Evolutionary conservation across 2,888 invertebrate genomes (phyloP).

Genomic region (Epistrophe grossulariae): DNA sequence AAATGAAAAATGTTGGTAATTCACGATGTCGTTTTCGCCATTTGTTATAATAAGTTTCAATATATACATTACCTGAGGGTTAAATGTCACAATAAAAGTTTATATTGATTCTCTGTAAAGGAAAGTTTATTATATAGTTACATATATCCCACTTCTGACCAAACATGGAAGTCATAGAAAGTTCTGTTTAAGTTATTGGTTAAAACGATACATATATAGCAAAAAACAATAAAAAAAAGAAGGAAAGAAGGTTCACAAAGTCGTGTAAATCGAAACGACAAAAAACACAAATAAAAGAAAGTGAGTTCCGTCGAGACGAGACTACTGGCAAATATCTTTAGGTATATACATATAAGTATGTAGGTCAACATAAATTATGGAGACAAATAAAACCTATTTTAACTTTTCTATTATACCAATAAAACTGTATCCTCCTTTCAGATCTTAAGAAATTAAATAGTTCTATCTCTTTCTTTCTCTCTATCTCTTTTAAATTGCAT

Average conservation of each 20-base stretch:
- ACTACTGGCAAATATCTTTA: neutral
- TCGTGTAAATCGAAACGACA: neutral
- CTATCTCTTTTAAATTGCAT: neutral
- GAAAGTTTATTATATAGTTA: neutral
- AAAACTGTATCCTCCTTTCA: conserved; percentile 6
- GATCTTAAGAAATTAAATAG: neutral
- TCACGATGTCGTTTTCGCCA: conserved; percentile 7
- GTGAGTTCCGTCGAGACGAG: neutral
- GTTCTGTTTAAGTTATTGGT: neutral
- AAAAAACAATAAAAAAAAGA: neutral
- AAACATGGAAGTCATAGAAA: conserved; percentile 14
- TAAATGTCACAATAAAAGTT: conserved; percentile 10
- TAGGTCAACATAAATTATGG: neutral
- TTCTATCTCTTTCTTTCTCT: neutral
- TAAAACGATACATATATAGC: neutral
- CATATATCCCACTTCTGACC: conserved; percentile 7
- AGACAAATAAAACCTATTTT: conserved; percentile 26
- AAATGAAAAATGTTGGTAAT: conserved; percentile 26
- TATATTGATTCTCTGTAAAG: neutral
- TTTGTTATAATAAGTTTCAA: conserved; percentile 1
- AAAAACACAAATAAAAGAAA: neutral
- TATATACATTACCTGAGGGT: neutral
- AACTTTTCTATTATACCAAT: conserved; percentile 58
- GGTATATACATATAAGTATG: neutral
- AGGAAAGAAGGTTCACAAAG: neutral